phyloP scores from a whole-genome alignment of 1,140 invertebrate species.

The Zaprionus tsacasi region DNA sequence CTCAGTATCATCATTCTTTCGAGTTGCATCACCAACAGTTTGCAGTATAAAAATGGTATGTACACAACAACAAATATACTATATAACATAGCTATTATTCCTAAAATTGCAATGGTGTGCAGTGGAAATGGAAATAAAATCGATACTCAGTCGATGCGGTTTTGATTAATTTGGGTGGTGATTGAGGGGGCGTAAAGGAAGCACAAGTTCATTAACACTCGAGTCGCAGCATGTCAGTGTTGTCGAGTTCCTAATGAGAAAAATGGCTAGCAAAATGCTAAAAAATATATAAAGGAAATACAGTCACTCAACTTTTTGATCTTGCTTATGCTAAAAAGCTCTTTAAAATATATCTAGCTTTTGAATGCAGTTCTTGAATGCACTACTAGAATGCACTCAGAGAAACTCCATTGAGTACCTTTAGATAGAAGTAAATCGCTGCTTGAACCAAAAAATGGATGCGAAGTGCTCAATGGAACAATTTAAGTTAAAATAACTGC shows the following conservation, averaged over 20 bases:
- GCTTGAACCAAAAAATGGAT: too few relatives aligned
- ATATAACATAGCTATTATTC: neutral
- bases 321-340: too few relatives aligned
- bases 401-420: too few relatives aligned
- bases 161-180: slow-evolving; percentile 46
- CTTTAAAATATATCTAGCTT: too few relatives aligned
- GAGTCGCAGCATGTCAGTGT: slow-evolving; percentile 1
- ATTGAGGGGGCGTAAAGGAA: slow-evolving; percentile 13
- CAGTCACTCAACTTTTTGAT: too few relatives aligned
- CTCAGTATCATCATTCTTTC: slow-evolving; percentile 43
- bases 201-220: slow-evolving; percentile 54
- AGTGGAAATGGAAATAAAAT: slow-evolving; percentile 20
- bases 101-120: neutral
- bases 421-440: too few relatives aligned
- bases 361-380: too few relatives aligned
- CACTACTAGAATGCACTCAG: too few relatives aligned
- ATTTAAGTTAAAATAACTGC: too few relatives aligned
- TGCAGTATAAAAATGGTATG: slow-evolving; percentile 73
- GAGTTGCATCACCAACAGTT: slow-evolving; percentile 61
- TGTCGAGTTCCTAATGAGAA: neutral
- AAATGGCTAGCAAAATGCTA: neutral
- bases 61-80: slow-evolving; percentile 5
- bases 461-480: too few relatives aligned
- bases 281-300: neutral
- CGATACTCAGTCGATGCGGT: slow-evolving; percentile 41